Conservation (phyloP, 2,888 invertebrate species). For the Mythimna loreyi region DNA sequence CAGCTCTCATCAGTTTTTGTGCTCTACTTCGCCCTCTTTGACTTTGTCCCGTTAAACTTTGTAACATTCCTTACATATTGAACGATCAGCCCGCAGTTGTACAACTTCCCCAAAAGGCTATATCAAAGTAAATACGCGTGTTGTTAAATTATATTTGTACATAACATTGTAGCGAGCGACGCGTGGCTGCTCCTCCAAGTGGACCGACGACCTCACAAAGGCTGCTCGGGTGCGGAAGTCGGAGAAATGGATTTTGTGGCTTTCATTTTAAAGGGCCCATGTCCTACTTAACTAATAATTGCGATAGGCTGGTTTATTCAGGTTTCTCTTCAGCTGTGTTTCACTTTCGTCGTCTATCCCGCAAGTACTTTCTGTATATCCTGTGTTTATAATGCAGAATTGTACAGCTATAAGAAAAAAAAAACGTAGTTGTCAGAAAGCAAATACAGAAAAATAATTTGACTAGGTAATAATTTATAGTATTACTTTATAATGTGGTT, state of each 20-base stretch:
- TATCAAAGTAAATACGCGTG: constrained; percentile 13
- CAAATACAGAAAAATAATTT: too few relatives aligned
- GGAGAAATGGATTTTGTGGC: not conserved
- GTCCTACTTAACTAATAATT: not conserved
- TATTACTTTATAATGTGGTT: too few relatives aligned
- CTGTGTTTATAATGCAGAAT: too few relatives aligned
- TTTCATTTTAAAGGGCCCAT: not conserved
- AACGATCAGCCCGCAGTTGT: constrained; percentile 22
- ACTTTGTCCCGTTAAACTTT: constrained; percentile 20
- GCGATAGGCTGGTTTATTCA: not conserved
- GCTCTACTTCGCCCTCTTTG: not conserved
- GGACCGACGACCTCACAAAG: not conserved
- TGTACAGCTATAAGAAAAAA: too few relatives aligned
- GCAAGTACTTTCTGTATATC: too few relatives aligned
- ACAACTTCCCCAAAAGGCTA: constrained; percentile 36
- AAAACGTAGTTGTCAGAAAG: too few relatives aligned
- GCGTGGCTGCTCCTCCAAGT: not conserved
- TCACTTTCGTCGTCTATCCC: not conserved
- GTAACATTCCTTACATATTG: constrained; percentile 20
- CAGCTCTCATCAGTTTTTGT: constrained; percentile 17
- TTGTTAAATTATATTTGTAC: constrained; percentile 28
- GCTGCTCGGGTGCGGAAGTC: too few relatives aligned
- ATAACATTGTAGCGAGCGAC: constrained; percentile 25
- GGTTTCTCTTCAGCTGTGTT: not conserved
- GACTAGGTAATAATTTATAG: too few relatives aligned